Percentiles rank a stretch among this genome's conserved stretches.
These are phyloP conservation scores for Ceratitis capitata DNA, from an alignment of 1,140 invertebrate genomes.

Conservation along the genomic window DNA sequence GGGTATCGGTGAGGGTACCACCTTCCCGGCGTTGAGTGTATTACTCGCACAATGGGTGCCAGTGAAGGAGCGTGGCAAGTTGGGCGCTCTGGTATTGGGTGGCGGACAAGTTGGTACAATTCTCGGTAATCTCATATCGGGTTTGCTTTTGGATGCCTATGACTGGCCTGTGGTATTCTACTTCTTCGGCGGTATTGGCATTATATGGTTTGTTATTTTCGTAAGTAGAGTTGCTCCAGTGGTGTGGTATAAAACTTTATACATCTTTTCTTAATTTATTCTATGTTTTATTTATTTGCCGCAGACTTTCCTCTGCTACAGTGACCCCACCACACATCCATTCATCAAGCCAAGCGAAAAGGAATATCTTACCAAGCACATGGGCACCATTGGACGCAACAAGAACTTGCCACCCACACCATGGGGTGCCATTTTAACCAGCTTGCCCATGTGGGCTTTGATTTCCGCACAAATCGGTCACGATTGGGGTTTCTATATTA, in stretches of 20 bases:
- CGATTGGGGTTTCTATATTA: conserved; percentile 95
- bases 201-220: conserved; percentile 80
- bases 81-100: conserved; percentile 79
- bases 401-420: conserved; percentile 72
- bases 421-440: conserved; percentile 80
- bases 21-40: conserved; percentile 79
- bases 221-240: conserved; percentile 66
- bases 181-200: conserved; percentile 79
- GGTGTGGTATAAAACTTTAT: not conserved
- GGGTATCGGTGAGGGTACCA: conserved; percentile 79
- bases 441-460: conserved; percentile 78
- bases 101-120: conserved; percentile 80
- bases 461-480: conserved; percentile 81
- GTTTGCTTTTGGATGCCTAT: conserved; percentile 72
- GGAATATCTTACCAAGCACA: conserved; percentile 75
- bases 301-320: conserved; percentile 75
- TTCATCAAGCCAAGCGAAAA: conserved; percentile 83
- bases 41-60: conserved; percentile 81
- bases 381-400: conserved; percentile 67
- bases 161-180: conserved; percentile 85
- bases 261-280: not conserved
- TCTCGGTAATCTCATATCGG: conserved; percentile 77
- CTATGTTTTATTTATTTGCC: conserved; percentile 53
- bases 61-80: conserved; percentile 75
- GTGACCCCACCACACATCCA: conserved; percentile 82